These are phyloP conservation scores for Acropora tenuis DNA, from an alignment of 64 coral and sea anemone species.

Conservation along the genomic window DNA sequence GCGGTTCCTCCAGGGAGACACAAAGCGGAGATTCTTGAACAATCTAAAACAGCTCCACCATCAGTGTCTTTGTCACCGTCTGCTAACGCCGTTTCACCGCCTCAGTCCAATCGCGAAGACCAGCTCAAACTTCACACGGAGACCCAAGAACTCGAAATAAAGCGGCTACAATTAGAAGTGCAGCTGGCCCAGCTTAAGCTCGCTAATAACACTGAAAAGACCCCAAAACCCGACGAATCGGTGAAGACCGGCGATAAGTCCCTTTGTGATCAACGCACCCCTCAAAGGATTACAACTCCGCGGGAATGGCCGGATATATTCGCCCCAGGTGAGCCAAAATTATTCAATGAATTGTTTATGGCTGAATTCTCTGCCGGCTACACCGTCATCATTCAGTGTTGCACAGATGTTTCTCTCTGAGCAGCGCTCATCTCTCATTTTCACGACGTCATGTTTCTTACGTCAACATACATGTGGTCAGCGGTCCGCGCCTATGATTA, in stretches of 20 bases:
- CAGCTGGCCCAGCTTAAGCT: slow-evolving; percentile 8
- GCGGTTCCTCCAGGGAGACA: no score
- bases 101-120: not conserved
- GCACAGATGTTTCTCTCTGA: not conserved
- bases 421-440: slow-evolving; percentile 8
- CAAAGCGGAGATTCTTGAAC: no score
- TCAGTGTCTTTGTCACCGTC: not conserved
- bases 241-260: not conserved
- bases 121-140: not conserved
- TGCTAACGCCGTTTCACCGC: no score
- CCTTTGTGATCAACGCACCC: not conserved
- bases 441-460: slow-evolving; percentile 29
- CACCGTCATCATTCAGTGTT: not conserved
- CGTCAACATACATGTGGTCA: slow-evolving; percentile 38
- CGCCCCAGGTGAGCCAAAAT: slow-evolving; percentile 38
- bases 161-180: not conserved
- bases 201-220: no score
- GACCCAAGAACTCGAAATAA: not conserved
- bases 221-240: not conserved
- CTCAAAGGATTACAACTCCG: not conserved
- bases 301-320: slow-evolving; percentile 12
- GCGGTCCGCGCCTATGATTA: slow-evolving; percentile 41
- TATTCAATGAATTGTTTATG: not conserved
- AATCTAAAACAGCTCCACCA: no score
- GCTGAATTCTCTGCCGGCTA: slow-evolving; percentile 12